These are phyloP conservation scores for Typhlomys cinereus DNA, from an alignment of 2,113 vertebrate genomes.

Conservation along the genomic window DNA sequence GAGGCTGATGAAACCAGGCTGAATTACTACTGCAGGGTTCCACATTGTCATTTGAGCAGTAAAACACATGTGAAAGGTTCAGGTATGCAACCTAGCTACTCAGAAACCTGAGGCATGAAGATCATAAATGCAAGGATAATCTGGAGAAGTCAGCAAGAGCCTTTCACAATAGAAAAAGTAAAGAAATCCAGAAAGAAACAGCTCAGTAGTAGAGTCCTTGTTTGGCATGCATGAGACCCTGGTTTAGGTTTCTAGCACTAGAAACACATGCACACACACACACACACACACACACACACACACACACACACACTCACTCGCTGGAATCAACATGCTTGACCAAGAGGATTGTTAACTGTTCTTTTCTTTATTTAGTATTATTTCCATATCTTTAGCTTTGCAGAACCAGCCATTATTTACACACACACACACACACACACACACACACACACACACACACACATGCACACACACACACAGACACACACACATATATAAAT, in stretches of 20 bases:
- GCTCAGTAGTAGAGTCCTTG: background rate
- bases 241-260: background rate
- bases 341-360: background rate
- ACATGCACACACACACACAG: too few species aligned
- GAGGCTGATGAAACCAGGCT: background rate
- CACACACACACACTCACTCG: background rate
- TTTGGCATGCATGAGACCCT: background rate
- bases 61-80: background rate
- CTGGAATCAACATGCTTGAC: background rate
- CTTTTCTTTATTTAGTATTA: background rate
- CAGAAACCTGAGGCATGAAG: background rate
- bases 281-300: too few species aligned
- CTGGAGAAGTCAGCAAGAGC: background rate
- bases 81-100: background rate
- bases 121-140: background rate
- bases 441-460: too few species aligned
- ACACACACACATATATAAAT: too few species aligned
- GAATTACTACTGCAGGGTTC: background rate
- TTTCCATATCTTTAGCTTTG: background rate
- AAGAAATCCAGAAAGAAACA: background rate
- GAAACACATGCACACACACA: background rate
- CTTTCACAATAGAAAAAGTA: background rate
- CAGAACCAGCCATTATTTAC: background rate
- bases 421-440: too few species aligned
- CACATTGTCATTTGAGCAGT: background rate